These are phyloP conservation scores for Ciconia maguari DNA, from an alignment of 2,113 vertebrate genomes.

Conservation along the genomic window DNA sequence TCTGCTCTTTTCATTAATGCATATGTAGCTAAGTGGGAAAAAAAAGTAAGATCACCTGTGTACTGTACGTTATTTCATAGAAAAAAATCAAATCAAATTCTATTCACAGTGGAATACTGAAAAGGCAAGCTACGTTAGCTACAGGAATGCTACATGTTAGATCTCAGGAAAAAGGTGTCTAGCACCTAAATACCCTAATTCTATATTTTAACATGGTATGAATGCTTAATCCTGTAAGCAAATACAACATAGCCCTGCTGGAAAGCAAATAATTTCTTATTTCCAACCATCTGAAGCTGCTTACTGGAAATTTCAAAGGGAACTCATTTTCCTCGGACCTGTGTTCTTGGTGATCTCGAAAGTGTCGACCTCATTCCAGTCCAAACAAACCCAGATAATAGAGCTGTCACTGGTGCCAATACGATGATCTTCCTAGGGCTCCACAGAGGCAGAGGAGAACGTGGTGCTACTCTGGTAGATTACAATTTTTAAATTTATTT, in stretches of 20 bases:
- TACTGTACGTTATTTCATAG: not conserved
- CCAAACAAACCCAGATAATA: not conserved
- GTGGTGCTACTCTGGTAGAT: not conserved
- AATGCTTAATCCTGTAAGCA: not conserved
- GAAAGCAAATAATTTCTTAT: not conserved
- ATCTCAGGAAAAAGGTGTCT: not conserved
- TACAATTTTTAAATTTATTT: not conserved
- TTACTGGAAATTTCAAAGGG: not conserved
- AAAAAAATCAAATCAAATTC: not conserved
- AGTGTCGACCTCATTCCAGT: not conserved
- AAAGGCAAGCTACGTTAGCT: not conserved
- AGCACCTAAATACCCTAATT: not conserved
- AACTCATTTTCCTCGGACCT: not conserved
- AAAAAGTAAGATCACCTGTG: not conserved
- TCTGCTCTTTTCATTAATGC: not conserved
- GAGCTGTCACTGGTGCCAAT: not conserved
- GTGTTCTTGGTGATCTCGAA: not conserved
- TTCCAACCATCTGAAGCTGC: not conserved
- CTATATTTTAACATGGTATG: not conserved
- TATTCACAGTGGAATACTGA: not conserved
- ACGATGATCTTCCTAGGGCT: not conserved
- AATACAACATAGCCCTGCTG: not conserved
- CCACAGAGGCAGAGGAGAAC: not conserved
- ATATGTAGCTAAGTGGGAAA: not conserved
- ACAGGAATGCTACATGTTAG: not conserved